Percentiles rank a stretch among this genome's conserved stretches.
Evolutionary conservation across 2,888 invertebrate species (phyloP).

Genomic region (Aromia moschata): DNA sequence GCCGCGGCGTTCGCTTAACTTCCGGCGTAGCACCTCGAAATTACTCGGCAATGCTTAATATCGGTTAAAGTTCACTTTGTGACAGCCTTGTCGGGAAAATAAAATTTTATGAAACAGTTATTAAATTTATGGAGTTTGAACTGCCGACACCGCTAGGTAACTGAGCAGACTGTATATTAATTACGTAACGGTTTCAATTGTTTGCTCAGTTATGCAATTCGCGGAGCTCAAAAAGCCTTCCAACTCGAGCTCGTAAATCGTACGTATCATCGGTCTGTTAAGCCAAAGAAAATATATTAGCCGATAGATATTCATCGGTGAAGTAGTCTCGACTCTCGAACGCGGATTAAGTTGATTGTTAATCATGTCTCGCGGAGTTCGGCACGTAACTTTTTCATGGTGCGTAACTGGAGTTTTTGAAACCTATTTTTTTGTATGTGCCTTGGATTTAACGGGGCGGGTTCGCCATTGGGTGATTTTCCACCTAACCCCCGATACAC

Average conservation of each 20-base stretch:
- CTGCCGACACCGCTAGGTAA: background rate
- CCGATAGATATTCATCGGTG: too few relatives aligned
- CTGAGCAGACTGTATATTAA: conserved; percentile 5
- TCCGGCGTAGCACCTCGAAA: background rate
- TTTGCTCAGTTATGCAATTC: background rate
- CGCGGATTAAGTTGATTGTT: too few relatives aligned
- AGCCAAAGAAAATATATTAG: too few relatives aligned
- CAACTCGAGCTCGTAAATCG: conserved; percentile 5
- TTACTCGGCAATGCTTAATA: background rate
- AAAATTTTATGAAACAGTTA: conserved; percentile 5
- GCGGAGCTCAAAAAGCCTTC: background rate
- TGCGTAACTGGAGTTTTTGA: too few relatives aligned
- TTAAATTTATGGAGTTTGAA: conserved; percentile 13
- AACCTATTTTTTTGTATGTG: too few relatives aligned
- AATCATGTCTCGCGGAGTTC: too few relatives aligned
- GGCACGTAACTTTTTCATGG: too few relatives aligned
- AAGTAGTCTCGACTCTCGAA: too few relatives aligned
- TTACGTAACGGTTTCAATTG: conserved; percentile 7
- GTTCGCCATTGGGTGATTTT: too few relatives aligned
- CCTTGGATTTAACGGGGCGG: too few relatives aligned
- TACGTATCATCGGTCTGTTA: too few relatives aligned
- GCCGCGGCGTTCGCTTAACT: background rate
- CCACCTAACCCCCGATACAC: too few relatives aligned
- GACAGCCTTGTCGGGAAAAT: background rate
- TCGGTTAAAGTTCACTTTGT: background rate